Conservation (phyloP, 1,140 invertebrate genomes). For the Centruroides vittatus region DNA sequence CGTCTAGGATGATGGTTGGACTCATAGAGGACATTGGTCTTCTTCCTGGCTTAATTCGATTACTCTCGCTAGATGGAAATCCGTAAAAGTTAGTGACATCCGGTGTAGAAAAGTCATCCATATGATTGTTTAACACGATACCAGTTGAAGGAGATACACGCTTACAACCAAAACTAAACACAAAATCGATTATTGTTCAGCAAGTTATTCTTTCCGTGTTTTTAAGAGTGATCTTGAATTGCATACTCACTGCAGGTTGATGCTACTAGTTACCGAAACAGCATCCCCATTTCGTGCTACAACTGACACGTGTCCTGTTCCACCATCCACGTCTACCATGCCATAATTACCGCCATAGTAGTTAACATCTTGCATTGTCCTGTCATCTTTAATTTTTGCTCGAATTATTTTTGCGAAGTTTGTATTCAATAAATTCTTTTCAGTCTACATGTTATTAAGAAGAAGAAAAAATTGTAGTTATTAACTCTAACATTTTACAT, state of each 20-base stretch:
- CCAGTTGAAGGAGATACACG: constrained; percentile 51
- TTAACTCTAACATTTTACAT: no score
- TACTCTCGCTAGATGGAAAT: constrained; percentile 56
- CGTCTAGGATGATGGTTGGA: constrained; percentile 64
- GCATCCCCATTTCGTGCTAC: constrained; percentile 76
- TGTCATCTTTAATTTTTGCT: constrained; percentile 36
- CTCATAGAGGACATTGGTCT: constrained; percentile 82
- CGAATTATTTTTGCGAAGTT: constrained; percentile 7
- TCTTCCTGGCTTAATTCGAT: constrained; percentile 63
- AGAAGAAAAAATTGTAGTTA: not conserved
- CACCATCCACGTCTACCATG: constrained; percentile 45
- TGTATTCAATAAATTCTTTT: not conserved
- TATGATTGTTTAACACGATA: constrained; percentile 81
- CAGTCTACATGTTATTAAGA: constrained; percentile 1
- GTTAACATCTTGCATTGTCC: constrained; percentile 45
- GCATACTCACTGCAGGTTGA: constrained; percentile 69
- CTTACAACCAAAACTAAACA: constrained; percentile 31
- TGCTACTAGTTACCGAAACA: constrained; percentile 79
- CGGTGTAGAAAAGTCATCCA: constrained; percentile 88
- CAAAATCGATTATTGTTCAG: no score
- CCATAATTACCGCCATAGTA: constrained; percentile 50
- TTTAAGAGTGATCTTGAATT: not conserved
- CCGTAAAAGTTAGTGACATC: constrained; percentile 59
- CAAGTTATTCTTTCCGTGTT: no score
- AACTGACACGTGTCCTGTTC: constrained; percentile 79